Base-by-base conservation (phyloP, 2,888 invertebrate species). In the Eilema sororculum region DNA sequence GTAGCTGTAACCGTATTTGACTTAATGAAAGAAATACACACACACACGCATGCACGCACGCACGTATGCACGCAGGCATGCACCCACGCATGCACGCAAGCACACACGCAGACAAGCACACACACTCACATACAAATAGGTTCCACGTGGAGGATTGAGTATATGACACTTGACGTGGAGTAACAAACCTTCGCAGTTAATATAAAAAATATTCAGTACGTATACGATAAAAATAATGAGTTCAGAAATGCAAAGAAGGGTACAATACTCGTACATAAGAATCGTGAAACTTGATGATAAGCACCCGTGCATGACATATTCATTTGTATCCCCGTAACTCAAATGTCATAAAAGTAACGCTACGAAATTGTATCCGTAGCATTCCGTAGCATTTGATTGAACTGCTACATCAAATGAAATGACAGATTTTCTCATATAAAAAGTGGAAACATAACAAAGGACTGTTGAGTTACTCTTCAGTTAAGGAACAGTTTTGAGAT, bases 291-390 rank as follows among this genome's bases (percentile, higher is more conserved):
- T 20, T 22, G 24, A 37, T 56, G 9, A 57, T 9, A 22, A 8
- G 22, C 57, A 73, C 24, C 16, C 13, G 52, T 59, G 28, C 69
- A 59, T 60, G 67, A 72, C 61, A 69, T 30, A 24, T 41, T 62
- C 46, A 61, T 69, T 72, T 74, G 20, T 78, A 65, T 72, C 69
- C 60, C n/a, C 41, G 22, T 63, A 33, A 46, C 58, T 37, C n/a
- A 60, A 58, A 41, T 33, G 28, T 64, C 46, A 46, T n/a, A n/a
- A 46, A 52, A n/a, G 12, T 52, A 52, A 28, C 28, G 28, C 16
- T 46, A 64, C 46, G 46, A 37, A 25, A 30, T n/a, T 28, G 52
- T 30, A 10, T 5, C n/a, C 46, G 28, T 52, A 52, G 30, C 28
- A 12, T 28, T 64, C 28, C n/a, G 46, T 12, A 64, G 52, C 28